phyloP scores from a whole-genome alignment of 2,113 vertebrate species.

The Ancistrus triradiatus region DNA sequence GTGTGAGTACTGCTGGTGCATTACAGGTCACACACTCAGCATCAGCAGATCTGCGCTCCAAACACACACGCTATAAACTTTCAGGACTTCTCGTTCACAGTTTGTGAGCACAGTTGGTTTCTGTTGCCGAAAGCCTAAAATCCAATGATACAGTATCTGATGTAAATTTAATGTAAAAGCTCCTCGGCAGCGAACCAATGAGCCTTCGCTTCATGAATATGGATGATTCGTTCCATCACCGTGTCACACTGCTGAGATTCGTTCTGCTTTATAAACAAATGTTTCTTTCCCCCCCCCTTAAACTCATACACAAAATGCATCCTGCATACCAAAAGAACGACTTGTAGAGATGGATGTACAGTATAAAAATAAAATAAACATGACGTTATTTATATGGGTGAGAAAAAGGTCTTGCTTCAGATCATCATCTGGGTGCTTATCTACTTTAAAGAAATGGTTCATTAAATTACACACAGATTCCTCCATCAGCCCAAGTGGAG shows the following conservation, averaged over 20 bases:
- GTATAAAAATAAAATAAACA: too few species aligned
- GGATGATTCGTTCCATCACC: conserved; percentile 23
- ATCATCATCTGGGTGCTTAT: too few species aligned
- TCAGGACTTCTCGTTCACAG: conserved; percentile 42
- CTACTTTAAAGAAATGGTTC: too few species aligned
- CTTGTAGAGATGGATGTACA: neutral
- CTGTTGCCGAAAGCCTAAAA: conserved; percentile 40
- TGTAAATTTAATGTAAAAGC: conserved; percentile 50
- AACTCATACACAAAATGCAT: conserved; percentile 9
- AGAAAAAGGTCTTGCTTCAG: too few species aligned
- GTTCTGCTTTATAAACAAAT: conserved; percentile 39
- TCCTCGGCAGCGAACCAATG: conserved; percentile 43
- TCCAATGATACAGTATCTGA: conserved; percentile 49
- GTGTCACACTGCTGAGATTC: conserved; percentile 38
- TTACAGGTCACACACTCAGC: too few species aligned
- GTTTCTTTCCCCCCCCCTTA: conserved; percentile 24
- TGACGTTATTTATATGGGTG: too few species aligned
- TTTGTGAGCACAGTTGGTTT: conserved; percentile 46
- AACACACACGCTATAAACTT: conserved; percentile 44
- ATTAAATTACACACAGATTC: too few species aligned
- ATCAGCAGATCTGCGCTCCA: too few species aligned
- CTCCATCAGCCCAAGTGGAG: too few species aligned
- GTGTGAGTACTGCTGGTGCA: too few species aligned
- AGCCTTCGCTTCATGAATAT: conserved; percentile 48
- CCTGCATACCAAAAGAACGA: conserved; percentile 2